phyloP scores from a whole-genome alignment of 2,797 vertebrate genomes.

The Oreochromis mossambicus region DNA sequence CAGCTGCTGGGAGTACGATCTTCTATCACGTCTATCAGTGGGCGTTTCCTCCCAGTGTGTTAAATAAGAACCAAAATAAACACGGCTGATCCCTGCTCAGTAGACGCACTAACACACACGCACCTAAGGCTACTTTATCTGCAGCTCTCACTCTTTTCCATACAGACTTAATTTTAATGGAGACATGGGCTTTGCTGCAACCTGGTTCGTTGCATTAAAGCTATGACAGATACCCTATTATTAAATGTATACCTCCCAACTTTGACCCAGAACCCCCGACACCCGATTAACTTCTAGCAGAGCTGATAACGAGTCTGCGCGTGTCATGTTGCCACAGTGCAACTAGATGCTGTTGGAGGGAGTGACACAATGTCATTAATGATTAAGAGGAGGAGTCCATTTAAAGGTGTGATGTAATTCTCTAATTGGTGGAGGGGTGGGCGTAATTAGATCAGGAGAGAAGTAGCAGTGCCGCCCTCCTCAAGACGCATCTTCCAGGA shows the following conservation, averaged over 20 bases:
- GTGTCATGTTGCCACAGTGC: slow-evolving; percentile 41
- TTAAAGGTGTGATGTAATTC: slow-evolving; percentile 69
- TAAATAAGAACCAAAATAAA: slow-evolving; percentile 49
- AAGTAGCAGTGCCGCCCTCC: not conserved
- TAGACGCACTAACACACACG: not conserved
- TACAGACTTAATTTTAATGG: not conserved
- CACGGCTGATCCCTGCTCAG: not conserved
- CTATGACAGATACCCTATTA: not conserved
- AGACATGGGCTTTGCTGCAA: not conserved
- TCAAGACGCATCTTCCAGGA: not conserved
- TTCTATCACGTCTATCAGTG: not conserved
- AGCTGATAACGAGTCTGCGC: not conserved
- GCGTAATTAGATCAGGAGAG: slow-evolving; percentile 58
- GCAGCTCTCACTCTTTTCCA: not conserved
- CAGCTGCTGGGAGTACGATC: not conserved
- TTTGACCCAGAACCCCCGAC: not conserved
- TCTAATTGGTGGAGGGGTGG: slow-evolving; percentile 52
- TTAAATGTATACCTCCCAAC: not conserved
- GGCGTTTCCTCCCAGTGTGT: slow-evolving; percentile 27
- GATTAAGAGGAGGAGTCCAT: slow-evolving; percentile 54
- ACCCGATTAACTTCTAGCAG: slow-evolving; percentile 9
- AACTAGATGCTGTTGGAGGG: slow-evolving; percentile 36
- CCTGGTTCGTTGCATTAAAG: not conserved
- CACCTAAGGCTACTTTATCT: not conserved
- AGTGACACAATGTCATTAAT: slow-evolving; percentile 59